A percentile compares a stretch with the other conserved stretches of the same genome.
Conservation (phyloP, 2,113 vertebrate genomes). For the Misgurnus mizolepis region DNA sequence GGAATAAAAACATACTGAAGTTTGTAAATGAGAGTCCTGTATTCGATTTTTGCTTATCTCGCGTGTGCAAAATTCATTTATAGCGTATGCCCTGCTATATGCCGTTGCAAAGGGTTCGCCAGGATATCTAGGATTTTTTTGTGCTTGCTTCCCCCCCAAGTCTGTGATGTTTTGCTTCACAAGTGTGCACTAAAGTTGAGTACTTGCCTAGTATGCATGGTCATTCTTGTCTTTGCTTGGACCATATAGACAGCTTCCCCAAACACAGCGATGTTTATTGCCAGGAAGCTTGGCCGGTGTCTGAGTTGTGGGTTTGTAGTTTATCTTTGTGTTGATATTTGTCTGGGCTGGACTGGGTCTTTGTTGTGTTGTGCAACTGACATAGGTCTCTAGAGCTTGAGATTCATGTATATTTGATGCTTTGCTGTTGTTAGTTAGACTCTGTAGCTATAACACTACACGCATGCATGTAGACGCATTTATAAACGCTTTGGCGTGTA, state of each 20-base stretch:
- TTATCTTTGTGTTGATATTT: slow-evolving; percentile 50
- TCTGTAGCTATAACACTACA: slow-evolving; percentile 45
- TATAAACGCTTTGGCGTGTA: slow-evolving; percentile 34
- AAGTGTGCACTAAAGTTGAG: too few relatives aligned
- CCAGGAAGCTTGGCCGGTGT: slow-evolving; percentile 9
- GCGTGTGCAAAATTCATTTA: too few relatives aligned
- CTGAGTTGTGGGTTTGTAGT: slow-evolving; percentile 40
- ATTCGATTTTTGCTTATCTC: too few relatives aligned
- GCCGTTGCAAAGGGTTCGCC: too few relatives aligned
- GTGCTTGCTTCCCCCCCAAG: too few relatives aligned
- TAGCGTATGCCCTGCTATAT: too few relatives aligned
- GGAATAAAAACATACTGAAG: too few relatives aligned
- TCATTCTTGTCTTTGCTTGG: too few relatives aligned
- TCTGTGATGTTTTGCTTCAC: too few relatives aligned
- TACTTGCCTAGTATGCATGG: too few relatives aligned
- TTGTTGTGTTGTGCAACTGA: slow-evolving; percentile 41
- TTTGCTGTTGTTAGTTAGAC: slow-evolving; percentile 48
- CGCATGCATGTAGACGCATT: slow-evolving; percentile 24
- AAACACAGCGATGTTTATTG: neutral
- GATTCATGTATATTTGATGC: slow-evolving; percentile 65
- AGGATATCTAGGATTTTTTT: too few relatives aligned
- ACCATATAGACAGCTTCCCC: neutral
- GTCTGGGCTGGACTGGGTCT: slow-evolving; percentile 21
- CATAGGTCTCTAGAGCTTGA: slow-evolving; percentile 24
- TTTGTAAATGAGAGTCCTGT: neutral